Evolutionary conservation across 2,888 invertebrate species (phyloP).

Genomic region (Incurvaria masculella): DNA sequence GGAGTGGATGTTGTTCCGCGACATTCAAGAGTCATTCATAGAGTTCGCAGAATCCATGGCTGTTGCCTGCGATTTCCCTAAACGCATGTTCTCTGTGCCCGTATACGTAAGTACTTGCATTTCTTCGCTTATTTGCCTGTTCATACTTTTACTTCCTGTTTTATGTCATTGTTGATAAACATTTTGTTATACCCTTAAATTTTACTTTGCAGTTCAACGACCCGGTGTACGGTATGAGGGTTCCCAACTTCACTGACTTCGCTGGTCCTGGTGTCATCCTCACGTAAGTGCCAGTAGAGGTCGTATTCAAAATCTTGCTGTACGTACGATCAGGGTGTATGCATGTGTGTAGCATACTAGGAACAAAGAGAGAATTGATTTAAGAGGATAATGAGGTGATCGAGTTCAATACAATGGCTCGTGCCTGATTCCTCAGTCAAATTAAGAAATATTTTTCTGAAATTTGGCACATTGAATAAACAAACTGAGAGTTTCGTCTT

Average conservation of each 20-base stretch:
- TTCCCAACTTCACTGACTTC: slow-evolving; percentile 90
- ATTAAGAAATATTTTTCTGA: too few species aligned
- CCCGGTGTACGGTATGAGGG: slow-evolving; percentile 71
- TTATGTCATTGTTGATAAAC: too few species aligned
- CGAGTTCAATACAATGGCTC: too few species aligned
- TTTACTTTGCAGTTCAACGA: slow-evolving; percentile 56
- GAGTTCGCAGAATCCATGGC: slow-evolving; percentile 66
- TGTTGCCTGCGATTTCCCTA: slow-evolving; percentile 61
- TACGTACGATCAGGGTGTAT: too few species aligned
- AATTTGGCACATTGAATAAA: too few species aligned
- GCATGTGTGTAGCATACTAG: too few species aligned
- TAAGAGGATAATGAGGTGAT: too few species aligned
- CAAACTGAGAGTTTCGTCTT: too few species aligned
- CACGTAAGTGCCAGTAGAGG: slow-evolving; percentile 76
- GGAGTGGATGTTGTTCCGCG: slow-evolving; percentile 71
- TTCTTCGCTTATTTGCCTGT: neutral
- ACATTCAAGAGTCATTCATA: slow-evolving; percentile 70
- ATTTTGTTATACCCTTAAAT: too few species aligned
- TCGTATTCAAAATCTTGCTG: slow-evolving; percentile 19
- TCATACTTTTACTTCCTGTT: too few species aligned
- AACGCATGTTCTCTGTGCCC: slow-evolving; percentile 59
- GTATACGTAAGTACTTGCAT: slow-evolving; percentile 50
- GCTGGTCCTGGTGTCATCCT: slow-evolving; percentile 91
- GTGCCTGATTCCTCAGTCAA: too few species aligned
- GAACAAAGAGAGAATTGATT: too few species aligned